These are phyloP conservation scores for Patiria pectinifera DNA, from an alignment of 53 echinoderm and acorn worm species.

Conservation along the genomic window DNA sequence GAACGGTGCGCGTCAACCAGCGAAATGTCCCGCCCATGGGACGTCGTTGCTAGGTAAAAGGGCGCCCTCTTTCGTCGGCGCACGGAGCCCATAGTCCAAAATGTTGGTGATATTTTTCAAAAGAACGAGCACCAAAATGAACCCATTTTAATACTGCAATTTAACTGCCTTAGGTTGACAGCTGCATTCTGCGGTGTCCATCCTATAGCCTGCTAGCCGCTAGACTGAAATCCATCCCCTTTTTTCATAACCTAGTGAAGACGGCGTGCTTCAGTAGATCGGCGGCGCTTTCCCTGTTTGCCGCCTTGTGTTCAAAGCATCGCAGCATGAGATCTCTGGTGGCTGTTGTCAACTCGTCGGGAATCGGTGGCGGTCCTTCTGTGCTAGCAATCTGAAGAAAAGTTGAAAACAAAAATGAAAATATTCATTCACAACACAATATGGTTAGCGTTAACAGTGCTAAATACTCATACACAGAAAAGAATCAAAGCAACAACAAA, in stretches of 20 bases:
- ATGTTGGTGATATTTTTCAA: too few species aligned
- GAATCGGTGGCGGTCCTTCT: constrained; percentile 87
- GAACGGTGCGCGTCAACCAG: too few species aligned
- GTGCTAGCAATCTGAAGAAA: constrained; percentile 87
- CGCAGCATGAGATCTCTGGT: constrained; percentile 79
- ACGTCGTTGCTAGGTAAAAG: too few species aligned
- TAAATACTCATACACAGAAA: too few species aligned
- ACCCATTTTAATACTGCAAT: neutral
- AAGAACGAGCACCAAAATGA: neutral
- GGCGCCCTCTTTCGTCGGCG: too few species aligned
- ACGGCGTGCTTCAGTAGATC: constrained; percentile 89
- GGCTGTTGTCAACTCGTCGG: constrained; percentile 78
- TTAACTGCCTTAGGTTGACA: neutral
- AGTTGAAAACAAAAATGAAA: neutral
- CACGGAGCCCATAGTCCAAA: too few species aligned
- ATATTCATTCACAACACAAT: neutral
- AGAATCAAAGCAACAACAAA: too few species aligned
- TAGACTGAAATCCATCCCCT: neutral
- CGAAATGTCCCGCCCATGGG: too few species aligned
- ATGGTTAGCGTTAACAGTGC: too few species aligned
- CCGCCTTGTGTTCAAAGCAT: constrained; percentile 82
- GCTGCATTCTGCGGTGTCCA: neutral
- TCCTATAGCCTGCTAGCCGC: neutral
- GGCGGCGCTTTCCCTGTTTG: constrained; percentile 67
- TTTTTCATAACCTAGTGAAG: constrained; percentile 67